These are phyloP conservation scores for Hedya salicella DNA, from an alignment of 2,888 invertebrate species.

Conservation along the genomic window DNA sequence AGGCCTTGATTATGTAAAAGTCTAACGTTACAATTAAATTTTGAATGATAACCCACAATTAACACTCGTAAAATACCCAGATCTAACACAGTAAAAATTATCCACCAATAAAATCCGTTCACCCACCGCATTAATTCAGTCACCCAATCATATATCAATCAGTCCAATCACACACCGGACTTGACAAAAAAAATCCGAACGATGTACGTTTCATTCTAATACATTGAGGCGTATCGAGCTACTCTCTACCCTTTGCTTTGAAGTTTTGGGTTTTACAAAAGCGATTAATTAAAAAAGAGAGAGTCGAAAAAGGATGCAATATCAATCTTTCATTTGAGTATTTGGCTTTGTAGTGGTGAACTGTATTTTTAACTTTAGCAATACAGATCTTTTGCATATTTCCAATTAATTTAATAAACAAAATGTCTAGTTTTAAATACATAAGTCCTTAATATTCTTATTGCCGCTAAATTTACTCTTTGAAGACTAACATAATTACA, in stretches of 20 bases:
- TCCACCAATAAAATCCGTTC: not conserved
- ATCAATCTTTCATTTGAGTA: conserved; percentile 55
- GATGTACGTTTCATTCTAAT: conserved; percentile 29
- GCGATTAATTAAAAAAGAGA: conserved; percentile 69
- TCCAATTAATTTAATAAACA: conserved; percentile 17
- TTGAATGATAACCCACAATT: too few relatives aligned
- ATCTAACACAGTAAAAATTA: not conserved
- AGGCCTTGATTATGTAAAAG: too few relatives aligned
- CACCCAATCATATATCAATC: conserved; percentile 18
- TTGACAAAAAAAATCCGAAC: conserved; percentile 19
- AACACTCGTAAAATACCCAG: too few relatives aligned
- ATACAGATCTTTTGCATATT: conserved; percentile 8
- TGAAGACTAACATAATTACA: too few relatives aligned
- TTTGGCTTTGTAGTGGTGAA: conserved; percentile 43
- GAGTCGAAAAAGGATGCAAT: conserved; percentile 57
- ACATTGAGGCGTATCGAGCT: conserved; percentile 51
- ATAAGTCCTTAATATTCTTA: too few relatives aligned
- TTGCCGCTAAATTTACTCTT: too few relatives aligned
- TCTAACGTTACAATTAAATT: too few relatives aligned
- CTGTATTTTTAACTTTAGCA: conserved; percentile 30
- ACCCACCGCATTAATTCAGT: not conserved
- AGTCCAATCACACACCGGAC: conserved; percentile 7
- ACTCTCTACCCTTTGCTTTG: conserved; percentile 61
- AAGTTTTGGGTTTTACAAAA: conserved; percentile 60
- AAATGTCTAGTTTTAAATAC: too few relatives aligned